Evolutionary conservation across 2,113 vertebrate genomes (phyloP), one percentile per base, ranked within the genome.

Genomic region (Eublepharis macularius): DNA sequence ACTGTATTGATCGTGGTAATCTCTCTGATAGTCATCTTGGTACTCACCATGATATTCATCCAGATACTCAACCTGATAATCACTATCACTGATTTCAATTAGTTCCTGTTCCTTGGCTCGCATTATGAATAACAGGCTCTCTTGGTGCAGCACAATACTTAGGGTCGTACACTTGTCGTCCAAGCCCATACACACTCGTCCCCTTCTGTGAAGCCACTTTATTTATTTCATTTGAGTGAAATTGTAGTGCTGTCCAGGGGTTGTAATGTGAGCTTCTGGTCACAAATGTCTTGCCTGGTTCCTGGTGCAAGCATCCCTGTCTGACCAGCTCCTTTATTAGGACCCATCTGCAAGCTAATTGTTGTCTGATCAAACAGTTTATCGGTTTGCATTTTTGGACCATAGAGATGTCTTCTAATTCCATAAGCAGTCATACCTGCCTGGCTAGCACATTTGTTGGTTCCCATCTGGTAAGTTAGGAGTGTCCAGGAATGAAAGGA

Each of bases 221-320:
- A 95, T 99, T 99, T 95, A 98, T 99, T 98, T 98, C 98, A 99
- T 99, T 96, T 99, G 98, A 99, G 96, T 1, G 98, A 99, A 95
- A 99, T 99, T 32, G 98, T 99, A 6, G 98, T 98, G 96, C 97
- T 98, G 96, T 99, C 98, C 93, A 98, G 84, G 0, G 98, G 98
- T 80, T 98, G 98, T 78, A 96, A 63, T 7, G 97, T 97, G 47
- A 96, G 96, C 94, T 99, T 99, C 96, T 99, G 98, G 90, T 99
- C 98, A 4, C 97, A 99, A 95, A 99, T 99, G 95, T 99, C 98
- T 94, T 98, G 97, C 83, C 98, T 97, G 92, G 98, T 99, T 9
- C 98, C 98, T 0, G 98, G 98, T 16, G 98, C 98, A n/a, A 96
- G 94, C 98, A 99, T 99, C 68, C 98, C 98, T 36, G 98, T 98